Evolutionary conservation across 2,888 invertebrate genomes (phyloP).

Genomic region (Hydraecia micacea): DNA sequence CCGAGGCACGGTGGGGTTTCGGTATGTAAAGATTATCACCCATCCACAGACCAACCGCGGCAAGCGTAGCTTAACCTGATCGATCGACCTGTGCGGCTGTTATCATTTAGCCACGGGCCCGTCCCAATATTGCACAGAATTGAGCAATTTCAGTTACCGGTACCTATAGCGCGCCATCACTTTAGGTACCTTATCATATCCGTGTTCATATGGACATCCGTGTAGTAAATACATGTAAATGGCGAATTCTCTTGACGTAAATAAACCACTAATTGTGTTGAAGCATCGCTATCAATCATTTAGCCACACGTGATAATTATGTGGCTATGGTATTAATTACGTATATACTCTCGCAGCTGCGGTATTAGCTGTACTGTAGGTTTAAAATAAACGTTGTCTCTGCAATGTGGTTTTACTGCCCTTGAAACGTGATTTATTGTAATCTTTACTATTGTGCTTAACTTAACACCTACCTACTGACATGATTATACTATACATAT

Average conservation of each 20-base stretch:
- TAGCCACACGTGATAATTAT: slow-evolving; percentile 52
- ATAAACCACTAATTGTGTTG: slow-evolving; percentile 42
- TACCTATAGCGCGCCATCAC: not conserved
- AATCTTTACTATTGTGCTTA: slow-evolving; percentile 22
- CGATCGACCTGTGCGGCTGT: too few relatives aligned
- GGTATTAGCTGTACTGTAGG: slow-evolving; percentile 35
- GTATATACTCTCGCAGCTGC: slow-evolving; percentile 19
- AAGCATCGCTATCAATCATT: slow-evolving; percentile 57
- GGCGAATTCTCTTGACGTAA: slow-evolving; percentile 23
- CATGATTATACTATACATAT: not conserved
- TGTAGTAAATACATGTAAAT: slow-evolving; percentile 33
- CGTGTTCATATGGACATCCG: slow-evolving; percentile 42
- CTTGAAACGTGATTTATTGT: slow-evolving; percentile 56
- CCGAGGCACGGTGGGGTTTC: too few relatives aligned
- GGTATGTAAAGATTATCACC: too few relatives aligned
- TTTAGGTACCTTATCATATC: slow-evolving; percentile 2
- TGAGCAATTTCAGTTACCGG: not conserved
- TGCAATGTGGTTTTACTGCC: slow-evolving; percentile 30
- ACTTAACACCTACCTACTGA: slow-evolving; percentile 19
- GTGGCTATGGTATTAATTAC: slow-evolving; percentile 52
- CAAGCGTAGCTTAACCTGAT: too few relatives aligned
- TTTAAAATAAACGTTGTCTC: slow-evolving; percentile 43
- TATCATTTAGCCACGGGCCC: too few relatives aligned
- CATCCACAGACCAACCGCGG: too few relatives aligned
- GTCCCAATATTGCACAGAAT: not conserved